Evolutionary conservation across 2,113 vertebrate species (phyloP).

Genomic region (Podarcis raffonei): DNA sequence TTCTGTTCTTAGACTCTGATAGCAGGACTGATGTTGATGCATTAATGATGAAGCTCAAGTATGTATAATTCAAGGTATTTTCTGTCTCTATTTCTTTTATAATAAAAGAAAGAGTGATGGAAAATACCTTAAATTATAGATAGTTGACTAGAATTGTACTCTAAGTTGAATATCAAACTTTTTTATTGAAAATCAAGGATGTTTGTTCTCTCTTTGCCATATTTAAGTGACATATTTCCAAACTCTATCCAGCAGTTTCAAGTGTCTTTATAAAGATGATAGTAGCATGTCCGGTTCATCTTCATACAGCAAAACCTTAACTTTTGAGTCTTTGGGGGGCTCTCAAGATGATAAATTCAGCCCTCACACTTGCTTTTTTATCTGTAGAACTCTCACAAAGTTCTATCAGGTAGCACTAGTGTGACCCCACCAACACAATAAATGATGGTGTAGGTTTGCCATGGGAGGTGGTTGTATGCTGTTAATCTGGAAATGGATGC

Average conservation of each 20-base stretch:
- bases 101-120: neutral
- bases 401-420: neutral
- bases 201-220: neutral
- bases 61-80: slow-evolving; percentile 10
- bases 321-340: neutral
- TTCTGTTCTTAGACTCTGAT: neutral
- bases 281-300: neutral
- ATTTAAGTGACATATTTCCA: neutral
- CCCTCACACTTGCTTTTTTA: neutral
- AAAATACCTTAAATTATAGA: neutral
- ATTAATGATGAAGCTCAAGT: neutral
- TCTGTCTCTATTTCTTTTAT: neutral
- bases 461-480: neutral
- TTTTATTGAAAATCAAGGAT: neutral
- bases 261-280: neutral
- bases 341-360: neutral
- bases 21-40: neutral
- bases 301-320: neutral
- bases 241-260: neutral
- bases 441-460: neutral
- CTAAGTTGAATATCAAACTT: neutral
- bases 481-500: neutral
- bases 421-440: neutral
- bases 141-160: neutral
- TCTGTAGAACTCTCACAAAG: neutral